phyloP scores from a whole-genome alignment of 2,888 invertebrate species.

The Sinhomidia bicolor region DNA sequence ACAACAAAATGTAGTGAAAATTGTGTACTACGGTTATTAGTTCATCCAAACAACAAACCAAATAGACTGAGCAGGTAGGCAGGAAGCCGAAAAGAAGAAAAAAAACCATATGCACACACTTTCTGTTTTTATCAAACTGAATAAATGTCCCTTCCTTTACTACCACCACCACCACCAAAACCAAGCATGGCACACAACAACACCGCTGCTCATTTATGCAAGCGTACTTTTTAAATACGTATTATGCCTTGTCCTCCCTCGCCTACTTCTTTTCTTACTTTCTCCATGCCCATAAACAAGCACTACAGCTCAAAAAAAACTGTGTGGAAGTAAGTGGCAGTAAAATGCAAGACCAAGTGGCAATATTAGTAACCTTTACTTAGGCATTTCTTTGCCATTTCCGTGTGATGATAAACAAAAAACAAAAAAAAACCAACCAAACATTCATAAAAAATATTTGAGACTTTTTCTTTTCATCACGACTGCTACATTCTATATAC shows the following conservation, averaged over 20 bases:
- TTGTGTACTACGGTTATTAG: no score
- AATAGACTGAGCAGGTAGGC: background rate
- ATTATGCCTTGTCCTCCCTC: background rate
- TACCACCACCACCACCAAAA: background rate
- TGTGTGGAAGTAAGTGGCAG: background rate
- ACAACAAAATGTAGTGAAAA: background rate
- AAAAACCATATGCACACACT: conserved; percentile 3
- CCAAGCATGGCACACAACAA: background rate
- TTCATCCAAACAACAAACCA: no score
- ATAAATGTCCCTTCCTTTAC: background rate
- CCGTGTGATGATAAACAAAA: conserved; percentile 13
- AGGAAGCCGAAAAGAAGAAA: background rate
- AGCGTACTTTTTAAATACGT: conserved; percentile 10
- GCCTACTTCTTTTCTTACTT: conserved; percentile 34
- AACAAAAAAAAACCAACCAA: conserved; percentile 7
- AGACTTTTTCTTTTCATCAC: conserved; percentile 10
- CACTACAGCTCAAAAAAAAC: background rate
- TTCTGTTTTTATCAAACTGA: conserved; percentile 1
- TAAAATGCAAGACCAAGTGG: conserved; percentile 23
- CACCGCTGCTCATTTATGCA: conserved; percentile 46
- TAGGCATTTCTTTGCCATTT: conserved; percentile 38
- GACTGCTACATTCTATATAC: background rate
- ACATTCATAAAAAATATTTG: background rate
- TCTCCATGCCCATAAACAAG: background rate
- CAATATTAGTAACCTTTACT: conserved; percentile 18